Evolutionary conservation across 2,113 vertebrate species (phyloP).

Genomic region (Chaetura pelagica): DNA sequence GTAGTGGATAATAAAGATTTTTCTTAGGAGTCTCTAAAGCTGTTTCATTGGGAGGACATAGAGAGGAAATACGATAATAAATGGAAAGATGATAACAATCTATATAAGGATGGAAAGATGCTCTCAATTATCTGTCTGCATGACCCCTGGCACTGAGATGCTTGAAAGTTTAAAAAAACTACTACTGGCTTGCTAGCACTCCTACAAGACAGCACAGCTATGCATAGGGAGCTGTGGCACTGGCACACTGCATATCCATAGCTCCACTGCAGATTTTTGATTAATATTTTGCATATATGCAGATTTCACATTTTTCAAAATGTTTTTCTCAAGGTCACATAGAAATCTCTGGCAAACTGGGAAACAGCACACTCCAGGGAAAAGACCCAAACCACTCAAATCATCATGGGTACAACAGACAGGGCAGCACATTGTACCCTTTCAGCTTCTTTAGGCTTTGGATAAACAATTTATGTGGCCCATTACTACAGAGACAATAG

Average conservation of each 20-base stretch:
- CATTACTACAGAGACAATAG: background rate
- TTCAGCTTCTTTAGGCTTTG: background rate
- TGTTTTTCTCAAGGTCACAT: background rate
- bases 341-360: background rate
- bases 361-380: background rate
- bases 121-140: constrained; percentile 32
- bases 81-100: constrained; percentile 54
- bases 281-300: too few species aligned
- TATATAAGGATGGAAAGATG: constrained; percentile 32
- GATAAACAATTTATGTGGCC: background rate
- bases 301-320: background rate
- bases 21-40: constrained; percentile 15
- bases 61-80: constrained; percentile 31
- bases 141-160: background rate
- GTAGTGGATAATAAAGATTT: constrained; percentile 39
- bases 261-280: background rate
- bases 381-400: background rate
- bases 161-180: background rate
- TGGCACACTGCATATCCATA: background rate
- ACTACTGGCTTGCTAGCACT: background rate
- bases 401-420: background rate
- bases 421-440: background rate
- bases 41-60: constrained; percentile 24
- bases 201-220: background rate
- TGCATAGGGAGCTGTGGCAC: background rate